Evolutionary conservation across 2,797 vertebrate genomes (phyloP), one percentile per base, ranked within the genome.

Genomic region (Capromys pilorides): DNA sequence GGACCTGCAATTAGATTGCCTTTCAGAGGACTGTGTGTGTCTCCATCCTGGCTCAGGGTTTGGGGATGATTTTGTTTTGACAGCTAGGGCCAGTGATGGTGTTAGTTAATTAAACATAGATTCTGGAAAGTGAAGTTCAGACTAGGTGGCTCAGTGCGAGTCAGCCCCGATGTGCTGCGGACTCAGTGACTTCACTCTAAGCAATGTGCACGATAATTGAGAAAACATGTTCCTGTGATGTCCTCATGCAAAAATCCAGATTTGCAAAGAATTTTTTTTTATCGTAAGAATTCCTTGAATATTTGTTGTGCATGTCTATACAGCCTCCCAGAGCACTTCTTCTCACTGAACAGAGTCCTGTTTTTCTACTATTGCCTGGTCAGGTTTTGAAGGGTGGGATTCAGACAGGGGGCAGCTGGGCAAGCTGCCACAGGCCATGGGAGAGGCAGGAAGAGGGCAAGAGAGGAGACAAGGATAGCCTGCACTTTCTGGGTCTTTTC

Each of bases 251-350:
- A 96, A 97, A 97, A 91, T 93, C 94, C 97, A 97, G 96, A 97
- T 96, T 96, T 79, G 93, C 69, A 12, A 83, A 36, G 85, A 91
- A 90, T 95, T 93, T 94, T 97, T 96, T 96, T 96, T 66, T 96
- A 95, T 96, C 95, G 87, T 94, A 96, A 89, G 95, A 94, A 97
- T 97, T 97, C 96, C 75, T 97, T 96, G 84, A 97, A 97, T 97
- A 97, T 95, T 97, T 97, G 93, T 92, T 22, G 51, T 97, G 95
- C 96, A 8, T 97, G 97, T 96, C 97, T 86, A 91, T 96, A 97
- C 94, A 97, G 90, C 84, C 80, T 95, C 96, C 91, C 1, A 1
- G 61, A 93, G 93, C 78, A 77, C 85, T 93, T 54, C 54, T 92
- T 85, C 73, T 69, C 28, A 94, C 49, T 33, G 81, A 90, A 75